Conservation (phyloP, 2,888 invertebrate species). For the Phymatocera aterrima region DNA sequence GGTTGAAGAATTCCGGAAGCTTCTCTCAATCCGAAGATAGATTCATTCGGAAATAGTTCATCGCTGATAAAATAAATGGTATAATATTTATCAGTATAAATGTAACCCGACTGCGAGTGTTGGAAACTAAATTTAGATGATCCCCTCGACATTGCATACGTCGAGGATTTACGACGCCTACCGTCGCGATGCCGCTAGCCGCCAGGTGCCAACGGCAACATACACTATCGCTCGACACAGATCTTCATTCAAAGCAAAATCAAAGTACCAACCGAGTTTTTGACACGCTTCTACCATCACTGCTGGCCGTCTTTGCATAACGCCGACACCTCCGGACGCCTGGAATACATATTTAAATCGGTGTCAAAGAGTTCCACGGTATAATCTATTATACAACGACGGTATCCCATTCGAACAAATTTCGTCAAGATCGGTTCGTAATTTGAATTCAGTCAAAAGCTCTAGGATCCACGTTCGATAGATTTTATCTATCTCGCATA, state of each 20-base stretch:
- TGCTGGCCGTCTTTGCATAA: conserved; percentile 15
- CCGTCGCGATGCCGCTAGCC: conserved; percentile 23
- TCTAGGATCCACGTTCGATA: not conserved
- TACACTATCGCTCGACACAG: conserved; percentile 66
- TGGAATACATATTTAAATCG: not conserved
- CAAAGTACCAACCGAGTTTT: conserved; percentile 31
- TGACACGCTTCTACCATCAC: conserved; percentile 1
- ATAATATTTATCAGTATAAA: not conserved
- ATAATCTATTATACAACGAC: not conserved
- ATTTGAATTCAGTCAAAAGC: not conserved
- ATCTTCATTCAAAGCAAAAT: conserved; percentile 71
- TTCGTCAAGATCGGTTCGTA: not conserved
- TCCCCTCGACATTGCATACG: conserved; percentile 19
- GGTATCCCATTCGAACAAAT: not conserved
- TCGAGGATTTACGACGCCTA: conserved; percentile 21
- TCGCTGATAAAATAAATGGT: not conserved
- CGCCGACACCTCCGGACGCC: not conserved
- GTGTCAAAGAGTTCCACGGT: not conserved
- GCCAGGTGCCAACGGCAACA: conserved; percentile 14
- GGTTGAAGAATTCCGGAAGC: not conserved
- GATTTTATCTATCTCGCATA: not conserved
- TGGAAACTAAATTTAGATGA: conserved; percentile 34
- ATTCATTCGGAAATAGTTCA: too few relatives aligned
- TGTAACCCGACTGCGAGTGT: not conserved
- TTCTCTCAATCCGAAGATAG: too few relatives aligned